These are phyloP conservation scores for Prolemur simus DNA, from an alignment of 2,113 vertebrate genomes.

Conservation along the genomic window DNA sequence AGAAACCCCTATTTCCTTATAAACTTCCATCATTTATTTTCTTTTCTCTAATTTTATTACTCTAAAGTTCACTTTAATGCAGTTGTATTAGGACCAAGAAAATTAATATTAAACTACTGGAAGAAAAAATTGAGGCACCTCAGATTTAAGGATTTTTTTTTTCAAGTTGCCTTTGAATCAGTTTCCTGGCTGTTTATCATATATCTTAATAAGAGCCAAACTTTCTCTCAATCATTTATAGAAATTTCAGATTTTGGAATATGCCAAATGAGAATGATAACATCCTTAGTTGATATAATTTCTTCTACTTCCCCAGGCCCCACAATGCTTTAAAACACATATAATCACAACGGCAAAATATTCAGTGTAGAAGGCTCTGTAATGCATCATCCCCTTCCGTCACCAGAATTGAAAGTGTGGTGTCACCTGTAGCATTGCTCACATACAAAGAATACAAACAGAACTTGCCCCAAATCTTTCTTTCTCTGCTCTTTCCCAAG, in stretches of 20 bases:
- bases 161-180: background rate
- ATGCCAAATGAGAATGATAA: constrained; percentile 14
- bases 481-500: background rate
- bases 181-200: constrained; percentile 39
- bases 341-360: background rate
- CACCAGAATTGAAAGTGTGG: background rate
- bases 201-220: constrained; percentile 32
- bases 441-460: background rate
- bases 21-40: constrained; percentile 76
- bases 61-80: constrained; percentile 55
- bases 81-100: constrained; percentile 62
- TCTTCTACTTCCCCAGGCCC: background rate
- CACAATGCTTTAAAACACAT: constrained; percentile 8
- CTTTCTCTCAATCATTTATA: constrained; percentile 37
- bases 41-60: constrained; percentile 75
- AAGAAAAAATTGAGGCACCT: constrained; percentile 65
- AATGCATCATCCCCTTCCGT: background rate
- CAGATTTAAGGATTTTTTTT: constrained; percentile 1
- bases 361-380: background rate
- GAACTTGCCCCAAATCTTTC: background rate
- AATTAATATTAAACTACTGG: constrained; percentile 75
- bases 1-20: constrained; percentile 68
- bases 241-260: background rate
- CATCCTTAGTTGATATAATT: background rate
- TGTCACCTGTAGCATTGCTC: background rate